A percentile compares a stretch with the other conserved stretches of the same genome.
These are phyloP conservation scores for Diploptera punctata DNA, from an alignment of 2,888 invertebrate species.

Conservation along the genomic window DNA sequence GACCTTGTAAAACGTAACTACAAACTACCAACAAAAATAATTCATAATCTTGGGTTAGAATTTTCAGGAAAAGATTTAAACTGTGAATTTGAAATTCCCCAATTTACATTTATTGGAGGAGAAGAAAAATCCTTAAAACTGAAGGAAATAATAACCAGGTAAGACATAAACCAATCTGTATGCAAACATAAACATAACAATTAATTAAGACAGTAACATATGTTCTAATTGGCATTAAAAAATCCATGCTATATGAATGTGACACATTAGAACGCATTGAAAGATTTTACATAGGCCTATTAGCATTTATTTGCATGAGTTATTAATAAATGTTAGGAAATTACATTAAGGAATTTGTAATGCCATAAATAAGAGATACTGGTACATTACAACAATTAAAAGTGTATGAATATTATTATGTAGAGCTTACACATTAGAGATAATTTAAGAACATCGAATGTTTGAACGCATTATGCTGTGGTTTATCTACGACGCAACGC, in stretches of 20 bases:
- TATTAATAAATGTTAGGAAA: not conserved
- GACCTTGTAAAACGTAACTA: not conserved
- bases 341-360: not conserved
- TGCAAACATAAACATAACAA: not conserved
- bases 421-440: no score
- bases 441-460: no score
- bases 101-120: not conserved
- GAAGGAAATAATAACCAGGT: not conserved
- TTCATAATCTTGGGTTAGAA: not conserved
- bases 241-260: not conserved
- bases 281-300: not conserved
- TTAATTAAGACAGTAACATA: not conserved
- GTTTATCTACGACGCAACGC: no score
- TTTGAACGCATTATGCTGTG: no score
- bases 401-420: no score
- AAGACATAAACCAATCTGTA: not conserved
- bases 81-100: not conserved
- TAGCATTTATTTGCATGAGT: not conserved
- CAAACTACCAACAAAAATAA: no score
- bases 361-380: no score
- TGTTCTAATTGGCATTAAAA: not conserved
- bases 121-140: not conserved
- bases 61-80: not conserved
- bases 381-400: no score
- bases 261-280: not conserved